phyloP scores from a whole-genome alignment of 2,888 invertebrate species.

The Pachymerium ferrugineum region DNA sequence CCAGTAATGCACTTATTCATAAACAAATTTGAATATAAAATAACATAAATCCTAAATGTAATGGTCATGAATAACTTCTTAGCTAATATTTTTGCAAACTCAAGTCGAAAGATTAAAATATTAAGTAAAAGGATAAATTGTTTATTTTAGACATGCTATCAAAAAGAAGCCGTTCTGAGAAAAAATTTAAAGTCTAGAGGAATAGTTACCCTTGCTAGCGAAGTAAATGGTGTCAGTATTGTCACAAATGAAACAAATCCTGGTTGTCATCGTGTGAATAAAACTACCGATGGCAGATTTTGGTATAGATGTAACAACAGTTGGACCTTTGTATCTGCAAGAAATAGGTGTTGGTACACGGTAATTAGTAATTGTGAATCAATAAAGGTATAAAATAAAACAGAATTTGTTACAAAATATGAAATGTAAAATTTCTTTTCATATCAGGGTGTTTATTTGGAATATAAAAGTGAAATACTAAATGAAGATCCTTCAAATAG shows the following conservation, averaged over 20 bases:
- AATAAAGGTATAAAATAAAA: conserved; percentile 51
- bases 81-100: neutral
- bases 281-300: conserved; percentile 57
- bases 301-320: conserved; percentile 53
- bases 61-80: neutral
- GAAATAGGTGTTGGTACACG: conserved; percentile 92
- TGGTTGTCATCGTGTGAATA: too few species aligned
- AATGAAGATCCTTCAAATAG: too few species aligned
- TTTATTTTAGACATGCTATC: neutral
- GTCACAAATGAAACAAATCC: too few species aligned
- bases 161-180: neutral
- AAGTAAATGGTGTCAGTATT: too few species aligned
- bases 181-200: neutral
- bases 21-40: too few species aligned
- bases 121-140: neutral
- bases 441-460: too few species aligned
- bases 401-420: too few species aligned
- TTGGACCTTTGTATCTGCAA: conserved; percentile 66
- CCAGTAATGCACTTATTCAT: too few species aligned
- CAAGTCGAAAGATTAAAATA: neutral
- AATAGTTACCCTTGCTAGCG: neutral
- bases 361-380: conserved; percentile 74
- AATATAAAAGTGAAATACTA: too few species aligned
- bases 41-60: neutral
- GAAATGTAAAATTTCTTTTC: too few species aligned